Evolutionary conservation across 2,113 vertebrate genomes (phyloP).

Genomic region (Actenoides hombroni): DNA sequence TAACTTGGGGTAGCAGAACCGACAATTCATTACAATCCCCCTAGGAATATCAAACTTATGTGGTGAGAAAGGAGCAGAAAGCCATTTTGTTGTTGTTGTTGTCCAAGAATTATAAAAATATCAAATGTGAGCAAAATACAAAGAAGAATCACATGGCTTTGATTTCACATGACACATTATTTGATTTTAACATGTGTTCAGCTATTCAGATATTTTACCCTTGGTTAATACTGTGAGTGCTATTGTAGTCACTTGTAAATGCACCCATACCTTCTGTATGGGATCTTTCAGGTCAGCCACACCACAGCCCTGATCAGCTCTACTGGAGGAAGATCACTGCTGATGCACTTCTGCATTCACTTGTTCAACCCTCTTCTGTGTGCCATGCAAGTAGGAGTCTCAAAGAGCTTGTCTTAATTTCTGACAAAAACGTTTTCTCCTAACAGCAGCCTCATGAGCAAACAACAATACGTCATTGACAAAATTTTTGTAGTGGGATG

Average conservation of each 20-base stretch:
- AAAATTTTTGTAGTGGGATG: background rate
- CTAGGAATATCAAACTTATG: background rate
- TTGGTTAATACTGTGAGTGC: background rate
- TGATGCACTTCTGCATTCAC: background rate
- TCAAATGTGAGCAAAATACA: background rate
- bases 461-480: background rate
- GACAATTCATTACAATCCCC: background rate
- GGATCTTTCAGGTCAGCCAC: background rate
- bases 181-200: background rate
- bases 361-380: background rate
- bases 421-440: background rate
- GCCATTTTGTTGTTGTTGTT: background rate
- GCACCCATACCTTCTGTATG: background rate
- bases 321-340: background rate
- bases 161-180: background rate
- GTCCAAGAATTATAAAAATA: background rate
- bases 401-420: background rate
- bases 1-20: background rate
- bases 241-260: background rate
- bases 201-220: background rate
- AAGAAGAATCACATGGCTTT: background rate
- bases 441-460: background rate
- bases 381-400: background rate
- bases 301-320: rapidly evolving
- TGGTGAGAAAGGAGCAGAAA: background rate